Evolutionary conservation across 2,888 invertebrate genomes (phyloP), one percentile per base, ranked within the genome.

Genomic region (Abscondita cerata): DNA sequence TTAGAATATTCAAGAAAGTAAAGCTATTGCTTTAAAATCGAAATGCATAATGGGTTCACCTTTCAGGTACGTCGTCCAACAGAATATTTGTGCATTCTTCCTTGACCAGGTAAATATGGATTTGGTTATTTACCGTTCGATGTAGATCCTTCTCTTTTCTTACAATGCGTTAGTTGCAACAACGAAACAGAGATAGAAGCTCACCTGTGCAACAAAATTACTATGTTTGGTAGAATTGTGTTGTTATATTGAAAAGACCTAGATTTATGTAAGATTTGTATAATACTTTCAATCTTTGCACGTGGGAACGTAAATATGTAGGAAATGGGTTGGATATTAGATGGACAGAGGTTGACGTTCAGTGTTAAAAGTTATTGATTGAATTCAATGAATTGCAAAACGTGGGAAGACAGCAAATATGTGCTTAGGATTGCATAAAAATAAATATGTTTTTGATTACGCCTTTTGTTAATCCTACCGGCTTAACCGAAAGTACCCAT

Each of bases 221-320:
- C 36, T 8, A 19, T 18, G 36, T 31, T 40, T 33, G 33, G 44
- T 25, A 36, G 34, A 50, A 44, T 50, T 62, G 61, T 52, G 57
- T 54, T 64, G 59, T 65, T 60, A 57, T 65, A 61, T 58, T 67
- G 55, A 65, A 68, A 65, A 58, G n/a, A 65, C 50, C 65, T 52
- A 68, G 66, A 68, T 68, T 68, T 68, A 68, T 67, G 68, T 68
- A 68, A 68, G 68, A 68, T 65, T 68, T 59, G 68, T 62, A 68
- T 68, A 68, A 66, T 68, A 66, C 66, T 63, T 64, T 62, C 54
- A 64, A 65, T 62, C 62, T 52, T 56, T 64, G 67, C 67, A 68
- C 68, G 68, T 68, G 68, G 68, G 68, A 68, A 68, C 68, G 68
- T 66, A 68, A 68, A 68, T 68, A 68, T 68, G 68, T 67, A 64